These are phyloP conservation scores for Callaeas wilsoni DNA, from an alignment of 2,113 vertebrate species.

Conservation along the genomic window DNA sequence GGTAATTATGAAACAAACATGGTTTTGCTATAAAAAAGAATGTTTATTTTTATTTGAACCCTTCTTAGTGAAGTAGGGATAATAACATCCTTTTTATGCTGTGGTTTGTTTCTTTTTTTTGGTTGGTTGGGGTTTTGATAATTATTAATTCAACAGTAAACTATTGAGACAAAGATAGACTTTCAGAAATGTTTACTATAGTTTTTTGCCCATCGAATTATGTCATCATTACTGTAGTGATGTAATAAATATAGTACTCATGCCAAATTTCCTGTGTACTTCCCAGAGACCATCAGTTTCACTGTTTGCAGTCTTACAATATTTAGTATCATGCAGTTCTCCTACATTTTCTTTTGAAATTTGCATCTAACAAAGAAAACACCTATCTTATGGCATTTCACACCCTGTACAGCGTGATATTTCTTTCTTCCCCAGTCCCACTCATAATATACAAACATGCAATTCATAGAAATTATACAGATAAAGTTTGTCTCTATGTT, in stretches of 20 bases:
- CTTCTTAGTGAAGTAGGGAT: not conserved
- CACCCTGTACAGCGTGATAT: not conserved
- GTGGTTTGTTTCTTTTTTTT: not conserved
- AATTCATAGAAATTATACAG: not conserved
- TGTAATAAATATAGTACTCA: not conserved
- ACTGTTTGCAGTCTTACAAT: not conserved
- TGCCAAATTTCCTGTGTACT: not conserved
- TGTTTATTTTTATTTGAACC: not conserved
- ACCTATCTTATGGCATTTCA: not conserved
- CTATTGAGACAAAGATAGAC: fast-evolving
- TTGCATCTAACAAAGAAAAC: not conserved
- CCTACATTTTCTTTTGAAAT: not conserved
- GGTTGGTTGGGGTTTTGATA: not conserved
- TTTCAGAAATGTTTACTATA: not conserved
- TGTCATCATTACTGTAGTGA: not conserved
- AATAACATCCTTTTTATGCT: not conserved
- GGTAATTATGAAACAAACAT: not conserved
- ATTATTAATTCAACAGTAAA: not conserved
- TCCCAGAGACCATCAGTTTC: not conserved
- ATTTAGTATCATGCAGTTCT: not conserved
- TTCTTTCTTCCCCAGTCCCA: not conserved
- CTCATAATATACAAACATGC: not conserved
- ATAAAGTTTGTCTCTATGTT: not conserved
- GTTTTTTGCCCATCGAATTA: not conserved
- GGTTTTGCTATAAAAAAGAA: not conserved